phyloP scores from a whole-genome alignment of 2,797 vertebrate genomes.

The Sebastes glaucus region DNA sequence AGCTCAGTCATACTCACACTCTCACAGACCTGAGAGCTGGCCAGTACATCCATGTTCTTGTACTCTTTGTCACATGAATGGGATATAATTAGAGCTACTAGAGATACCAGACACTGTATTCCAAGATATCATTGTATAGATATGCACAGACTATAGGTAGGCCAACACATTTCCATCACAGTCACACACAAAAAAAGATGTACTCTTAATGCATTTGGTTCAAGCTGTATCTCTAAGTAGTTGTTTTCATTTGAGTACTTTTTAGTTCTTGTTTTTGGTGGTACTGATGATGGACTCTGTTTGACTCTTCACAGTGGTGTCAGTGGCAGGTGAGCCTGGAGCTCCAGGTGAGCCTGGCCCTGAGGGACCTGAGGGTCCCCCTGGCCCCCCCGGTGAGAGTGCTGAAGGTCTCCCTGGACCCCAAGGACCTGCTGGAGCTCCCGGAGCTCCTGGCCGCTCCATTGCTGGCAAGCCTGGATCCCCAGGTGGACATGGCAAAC shows the following conservation, averaged over 20 bases:
- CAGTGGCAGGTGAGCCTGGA: slow-evolving; percentile 88
- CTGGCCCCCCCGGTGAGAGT: slow-evolving; percentile 88
- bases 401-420: slow-evolving; percentile 87
- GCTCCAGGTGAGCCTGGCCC: slow-evolving; percentile 89
- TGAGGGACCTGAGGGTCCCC: slow-evolving; percentile 89
- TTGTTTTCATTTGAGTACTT: neutral
- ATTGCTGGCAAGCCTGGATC: slow-evolving; percentile 90
- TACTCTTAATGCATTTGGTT: neutral
- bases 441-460: slow-evolving; percentile 90
- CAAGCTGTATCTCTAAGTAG: neutral
- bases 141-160: neutral
- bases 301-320: slow-evolving; percentile 69
- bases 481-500: slow-evolving; percentile 93
- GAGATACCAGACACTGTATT: neutral
- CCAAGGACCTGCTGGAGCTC: slow-evolving; percentile 88
- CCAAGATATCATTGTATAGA: neutral
- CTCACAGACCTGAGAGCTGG: neutral
- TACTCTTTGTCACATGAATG: neutral
- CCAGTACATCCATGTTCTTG: neutral
- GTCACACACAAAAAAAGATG: neutral
- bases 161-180: neutral
- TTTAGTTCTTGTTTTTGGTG: neutral
- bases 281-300: slow-evolving; percentile 33
- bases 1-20: neutral
- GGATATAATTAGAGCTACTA: neutral